Base-by-base conservation (phyloP, 2,888 invertebrate genomes). In the Argynnis bischoffii region DNA sequence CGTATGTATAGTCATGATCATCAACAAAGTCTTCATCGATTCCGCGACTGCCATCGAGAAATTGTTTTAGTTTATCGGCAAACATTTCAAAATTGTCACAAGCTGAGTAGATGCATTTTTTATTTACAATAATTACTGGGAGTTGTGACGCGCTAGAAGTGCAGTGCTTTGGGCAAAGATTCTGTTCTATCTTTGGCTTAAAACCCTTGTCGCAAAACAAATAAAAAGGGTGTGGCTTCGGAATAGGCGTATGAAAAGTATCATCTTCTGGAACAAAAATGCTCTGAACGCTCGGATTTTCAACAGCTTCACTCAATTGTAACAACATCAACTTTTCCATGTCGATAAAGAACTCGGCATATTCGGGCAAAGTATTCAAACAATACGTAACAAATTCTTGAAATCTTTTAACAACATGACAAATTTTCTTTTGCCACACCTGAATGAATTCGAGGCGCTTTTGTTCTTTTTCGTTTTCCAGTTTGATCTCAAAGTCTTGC, bases 271-370 rank as follows among this genome's bases (percentile, higher is more conserved):
- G 53, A 63, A 80, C 77, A 67, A 91, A 82, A n/a, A 91, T 79
- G 69, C 85, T 91, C 70, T 83, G 81, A 46, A 76, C 79, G 3
- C 72, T 75, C 0, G 90, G 88, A 50, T 85, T 76, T 15, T 86
- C 84, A n/a, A 85, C 65, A 3, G 79, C 78, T 68, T 87, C 82
- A 65, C 81, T 83, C 14, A 92, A 63, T 71, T 92, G 92, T 64
- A 91, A 65, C 72, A 92, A 73, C 88, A 92, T 86, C 54, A 92
- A 73, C 70, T 88, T 89, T 71, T 92, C 92, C 81, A 90, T 84
- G 57, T 92, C 87, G 53, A 88, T 80, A 71, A 92, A 91, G 76
- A 91, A 92, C 1, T 91, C 91, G 1, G 89, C 88, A 61, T 90
- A 82, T 16, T 90, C 87, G 2, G 92, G 92, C 57, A 91, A 69